Evolutionary conservation across 2,797 vertebrate genomes (phyloP).

Genomic region (Darevskia mixta): DNA sequence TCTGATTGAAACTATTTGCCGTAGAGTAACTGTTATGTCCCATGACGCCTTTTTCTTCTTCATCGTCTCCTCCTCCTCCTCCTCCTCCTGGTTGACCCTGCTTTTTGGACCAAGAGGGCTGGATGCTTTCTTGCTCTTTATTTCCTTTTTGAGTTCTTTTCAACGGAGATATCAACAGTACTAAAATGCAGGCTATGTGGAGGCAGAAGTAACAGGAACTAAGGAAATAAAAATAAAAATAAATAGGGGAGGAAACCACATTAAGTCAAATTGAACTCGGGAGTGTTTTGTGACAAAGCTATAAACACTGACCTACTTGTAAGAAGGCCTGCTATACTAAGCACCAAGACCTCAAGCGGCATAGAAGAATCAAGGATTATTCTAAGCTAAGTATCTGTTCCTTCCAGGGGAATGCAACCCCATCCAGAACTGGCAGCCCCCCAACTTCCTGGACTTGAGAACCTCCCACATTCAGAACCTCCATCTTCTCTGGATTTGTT

Average conservation of each 20-base stretch:
- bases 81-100: slow-evolving; percentile 57
- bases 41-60: slow-evolving; percentile 71
- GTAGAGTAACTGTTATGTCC: slow-evolving; percentile 79
- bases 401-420: too few species aligned
- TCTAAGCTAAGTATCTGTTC: background rate
- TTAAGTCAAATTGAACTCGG: background rate
- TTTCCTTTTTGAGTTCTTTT: slow-evolving; percentile 84
- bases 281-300: background rate
- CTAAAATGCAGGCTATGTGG: slow-evolving; percentile 88
- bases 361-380: background rate
- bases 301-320: slow-evolving; percentile 1
- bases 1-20: slow-evolving; percentile 91
- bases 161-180: slow-evolving; percentile 86
- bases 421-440: too few species aligned
- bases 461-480: too few species aligned
- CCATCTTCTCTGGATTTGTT: too few species aligned
- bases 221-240: slow-evolving; percentile 58
- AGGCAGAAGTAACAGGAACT: slow-evolving; percentile 96
- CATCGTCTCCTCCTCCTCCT: slow-evolving; percentile 53
- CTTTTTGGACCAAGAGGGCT: slow-evolving; percentile 63
- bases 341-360: background rate
- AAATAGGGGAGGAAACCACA: background rate
- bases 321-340: background rate
- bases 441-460: too few species aligned
- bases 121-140: slow-evolving; percentile 76